Evolutionary conservation across 2,113 vertebrate genomes (phyloP).

Genomic region (Pavo muticus): DNA sequence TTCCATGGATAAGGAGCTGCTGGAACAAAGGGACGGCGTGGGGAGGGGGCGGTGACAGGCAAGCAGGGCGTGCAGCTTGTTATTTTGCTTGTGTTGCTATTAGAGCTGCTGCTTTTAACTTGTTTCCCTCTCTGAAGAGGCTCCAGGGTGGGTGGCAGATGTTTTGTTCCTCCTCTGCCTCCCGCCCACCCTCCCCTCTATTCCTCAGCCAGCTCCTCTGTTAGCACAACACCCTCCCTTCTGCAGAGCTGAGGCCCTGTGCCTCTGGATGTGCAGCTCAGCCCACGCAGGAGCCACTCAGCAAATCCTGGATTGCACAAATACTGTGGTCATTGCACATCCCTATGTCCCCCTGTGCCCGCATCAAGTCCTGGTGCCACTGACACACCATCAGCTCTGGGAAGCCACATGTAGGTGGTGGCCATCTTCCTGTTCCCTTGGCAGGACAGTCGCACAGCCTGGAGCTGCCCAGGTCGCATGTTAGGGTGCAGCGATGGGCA

Average conservation of each 20-base stretch:
- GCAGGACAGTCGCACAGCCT: background rate
- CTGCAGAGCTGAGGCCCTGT: background rate
- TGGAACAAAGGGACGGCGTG: constrained; percentile 55
- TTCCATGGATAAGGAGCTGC: background rate
- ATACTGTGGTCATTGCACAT: background rate
- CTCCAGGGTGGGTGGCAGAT: constrained; percentile 51
- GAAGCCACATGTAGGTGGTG: background rate
- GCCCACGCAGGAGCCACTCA: background rate
- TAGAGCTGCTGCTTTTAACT: constrained; percentile 60
- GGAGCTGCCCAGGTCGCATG: background rate
- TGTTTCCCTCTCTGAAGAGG: constrained; percentile 60
- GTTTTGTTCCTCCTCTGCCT: constrained; percentile 22
- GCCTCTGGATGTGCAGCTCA: background rate
- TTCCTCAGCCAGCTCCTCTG: constrained; percentile 34
- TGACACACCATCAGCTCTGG: rapidly evolving
- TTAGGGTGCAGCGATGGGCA: background rate
- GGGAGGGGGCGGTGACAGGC: constrained; percentile 23
- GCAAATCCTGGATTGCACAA: rapidly evolving
- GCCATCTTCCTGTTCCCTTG: rapidly evolving
- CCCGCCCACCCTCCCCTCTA: background rate
- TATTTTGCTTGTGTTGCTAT: constrained; percentile 62
- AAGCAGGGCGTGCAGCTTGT: constrained; percentile 34
- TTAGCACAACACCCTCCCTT: constrained; percentile 20
- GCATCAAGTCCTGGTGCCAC: too few species aligned
- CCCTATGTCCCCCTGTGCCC: background rate